These are phyloP conservation scores for Misgurnus mizolepis DNA, from an alignment of 2,113 vertebrate species.

Conservation along the genomic window DNA sequence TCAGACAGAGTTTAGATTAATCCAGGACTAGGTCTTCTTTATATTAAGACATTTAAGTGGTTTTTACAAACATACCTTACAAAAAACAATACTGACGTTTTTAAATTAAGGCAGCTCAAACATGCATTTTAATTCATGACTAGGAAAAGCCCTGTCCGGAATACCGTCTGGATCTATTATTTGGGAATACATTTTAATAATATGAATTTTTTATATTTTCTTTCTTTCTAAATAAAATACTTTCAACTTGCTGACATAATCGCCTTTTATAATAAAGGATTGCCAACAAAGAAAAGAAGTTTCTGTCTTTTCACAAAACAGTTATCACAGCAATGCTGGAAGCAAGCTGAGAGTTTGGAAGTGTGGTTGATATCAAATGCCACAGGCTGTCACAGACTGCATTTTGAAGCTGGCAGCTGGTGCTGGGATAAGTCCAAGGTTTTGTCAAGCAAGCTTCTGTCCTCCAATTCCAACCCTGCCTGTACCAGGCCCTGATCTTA, in stretches of 20 bases:
- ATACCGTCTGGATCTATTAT: not conserved
- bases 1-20: too few relatives aligned
- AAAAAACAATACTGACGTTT: too few relatives aligned
- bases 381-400: constrained; percentile 16
- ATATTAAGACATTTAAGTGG: too few relatives aligned
- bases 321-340: not conserved
- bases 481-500: constrained; percentile 48
- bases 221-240: not conserved
- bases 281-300: not conserved
- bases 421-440: constrained; percentile 32
- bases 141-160: too few relatives aligned
- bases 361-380: constrained; percentile 27
- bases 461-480: constrained; percentile 18
- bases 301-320: not conserved
- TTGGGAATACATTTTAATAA: not conserved
- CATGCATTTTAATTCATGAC: too few relatives aligned
- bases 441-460: constrained; percentile 35
- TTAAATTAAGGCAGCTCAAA: too few relatives aligned
- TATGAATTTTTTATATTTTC: not conserved
- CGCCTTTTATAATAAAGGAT: not conserved
- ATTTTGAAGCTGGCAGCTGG: constrained; percentile 9
- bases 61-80: too few relatives aligned
- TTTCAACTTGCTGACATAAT: not conserved
- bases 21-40: too few relatives aligned
- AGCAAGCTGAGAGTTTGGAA: constrained; percentile 6